Evolutionary conservation across 2,113 vertebrate species (phyloP), one percentile per base, ranked within the genome.

Genomic region (Limnothrissa miodon): DNA sequence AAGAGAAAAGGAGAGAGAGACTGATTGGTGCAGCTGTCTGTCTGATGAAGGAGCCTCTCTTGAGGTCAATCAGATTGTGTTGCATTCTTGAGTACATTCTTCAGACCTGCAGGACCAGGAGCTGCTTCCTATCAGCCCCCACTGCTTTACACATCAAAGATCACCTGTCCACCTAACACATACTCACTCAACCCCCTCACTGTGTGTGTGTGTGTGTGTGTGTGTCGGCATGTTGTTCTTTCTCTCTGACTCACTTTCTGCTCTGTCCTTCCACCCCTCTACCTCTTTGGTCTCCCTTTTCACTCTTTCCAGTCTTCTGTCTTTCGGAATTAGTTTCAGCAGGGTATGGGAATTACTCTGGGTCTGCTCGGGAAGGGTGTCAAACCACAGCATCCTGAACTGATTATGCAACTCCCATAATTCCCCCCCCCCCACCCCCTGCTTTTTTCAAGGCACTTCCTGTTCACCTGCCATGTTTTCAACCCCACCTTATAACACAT

Each of bases 101-200:
- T 90, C 82, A 85, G 86, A 84, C 86, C 84, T 81, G 42, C 82
- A 80, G 84, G 81, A 86, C 82, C 83, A 82, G 86, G 83, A 86
- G 78, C 90, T 88, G 88, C 80, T 89, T 89, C 88, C 86, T 83
- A 86, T 89, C 89, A 91, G 45, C 80, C 53, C 81, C 81, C 79
- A 80, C 74, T 87, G 82, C 82, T 88, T 81, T 85, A 83, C 86
- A 87, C 89, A 85, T 90, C 90, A 91, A 89, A 89, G 82, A 82
- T 88, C 88, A 90, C 86, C 86, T 87, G 87, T 83, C 83, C 78
- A 1, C n/a, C 78, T 15, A 39, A 79, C 74, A 82, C 78, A 78
- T 59, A 45, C 39, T 56, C 83, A 59, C 17, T 74, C 29, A 74
- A 74, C 25, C 66, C 59, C 51, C 51, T 56, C 29, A 33, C 59